Percentiles rank a stretch among this genome's conserved stretches.
Conservation (phyloP, 2,888 invertebrate species). For the Tethea ocularis region DNA sequence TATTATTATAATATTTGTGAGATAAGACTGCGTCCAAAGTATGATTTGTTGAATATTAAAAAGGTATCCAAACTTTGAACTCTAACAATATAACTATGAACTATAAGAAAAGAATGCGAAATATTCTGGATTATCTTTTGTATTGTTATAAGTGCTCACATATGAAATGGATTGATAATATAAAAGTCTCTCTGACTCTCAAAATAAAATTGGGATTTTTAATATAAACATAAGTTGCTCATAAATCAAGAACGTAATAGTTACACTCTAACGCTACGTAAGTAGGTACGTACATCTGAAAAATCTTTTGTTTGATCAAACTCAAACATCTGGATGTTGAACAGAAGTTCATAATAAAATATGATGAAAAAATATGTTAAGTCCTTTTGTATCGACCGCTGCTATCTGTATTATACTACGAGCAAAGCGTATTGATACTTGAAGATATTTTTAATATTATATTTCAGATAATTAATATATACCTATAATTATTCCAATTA, state of each 20-base stretch:
- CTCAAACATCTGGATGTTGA: slow-evolving; percentile 81
- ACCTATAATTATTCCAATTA: too few relatives aligned
- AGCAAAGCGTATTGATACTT: slow-evolving; percentile 64
- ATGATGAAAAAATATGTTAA: slow-evolving; percentile 82
- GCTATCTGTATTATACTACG: slow-evolving; percentile 56
- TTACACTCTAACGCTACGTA: slow-evolving; percentile 67
- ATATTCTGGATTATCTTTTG: neutral
- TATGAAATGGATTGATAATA: slow-evolving; percentile 42
- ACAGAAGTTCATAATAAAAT: slow-evolving; percentile 84
- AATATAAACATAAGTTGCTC: slow-evolving; percentile 70
- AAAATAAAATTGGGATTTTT: slow-evolving; percentile 63
- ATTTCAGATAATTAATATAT: neutral
- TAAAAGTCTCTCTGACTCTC: slow-evolving; percentile 41
- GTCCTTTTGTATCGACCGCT: slow-evolving; percentile 82
- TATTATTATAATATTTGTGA: too few relatives aligned
- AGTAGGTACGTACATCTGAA: slow-evolving; percentile 62
- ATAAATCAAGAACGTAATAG: slow-evolving; percentile 76
- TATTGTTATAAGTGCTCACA: slow-evolving; percentile 19
- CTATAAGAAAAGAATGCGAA: neutral
- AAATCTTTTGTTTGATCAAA: slow-evolving; percentile 82
- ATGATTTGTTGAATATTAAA: too few relatives aligned
- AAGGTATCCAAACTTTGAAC: neutral
- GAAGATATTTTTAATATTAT: slow-evolving; percentile 11
- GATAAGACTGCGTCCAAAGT: too few relatives aligned
- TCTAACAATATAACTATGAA: neutral